These are phyloP conservation scores for Zoroaster sp. DNA, from an alignment of 53 echinoderm and acorn worm species.

Conservation along the genomic window DNA sequence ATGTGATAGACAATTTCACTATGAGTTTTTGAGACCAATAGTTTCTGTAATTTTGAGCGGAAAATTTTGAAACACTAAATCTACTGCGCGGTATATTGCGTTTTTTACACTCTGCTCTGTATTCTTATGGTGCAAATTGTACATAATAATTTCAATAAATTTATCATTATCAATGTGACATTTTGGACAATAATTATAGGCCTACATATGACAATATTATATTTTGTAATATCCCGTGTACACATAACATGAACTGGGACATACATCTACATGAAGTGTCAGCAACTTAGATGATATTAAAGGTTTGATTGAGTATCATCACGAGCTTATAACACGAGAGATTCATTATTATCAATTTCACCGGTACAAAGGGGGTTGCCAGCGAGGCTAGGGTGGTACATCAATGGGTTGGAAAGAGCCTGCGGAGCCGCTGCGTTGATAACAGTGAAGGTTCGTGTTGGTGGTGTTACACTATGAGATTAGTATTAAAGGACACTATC, in stretches of 20 bases:
- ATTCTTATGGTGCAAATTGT: too few species aligned
- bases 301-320: constrained; percentile 9
- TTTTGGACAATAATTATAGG: neutral
- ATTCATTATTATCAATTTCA: neutral
- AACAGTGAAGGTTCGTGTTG: constrained; percentile 43
- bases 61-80: too few species aligned
- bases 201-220: neutral
- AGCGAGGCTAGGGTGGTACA: neutral
- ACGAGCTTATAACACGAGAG: neutral
- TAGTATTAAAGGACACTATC: too few species aligned
- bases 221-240: neutral
- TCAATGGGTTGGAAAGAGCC: neutral
- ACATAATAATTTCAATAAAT: too few species aligned
- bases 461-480: constrained; percentile 10
- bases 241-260: neutral
- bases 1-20: too few species aligned
- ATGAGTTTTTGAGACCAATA: too few species aligned
- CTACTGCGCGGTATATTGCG: too few species aligned
- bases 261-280: neutral
- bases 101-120: too few species aligned
- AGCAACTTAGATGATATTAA: neutral
- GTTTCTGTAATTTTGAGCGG: too few species aligned
- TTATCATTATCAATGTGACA: too few species aligned
- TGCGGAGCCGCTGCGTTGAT: neutral
- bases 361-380: constrained; percentile 34